Evolutionary conservation across 2,888 invertebrate genomes (phyloP).

Genomic region (Latrodectus elegans): DNA sequence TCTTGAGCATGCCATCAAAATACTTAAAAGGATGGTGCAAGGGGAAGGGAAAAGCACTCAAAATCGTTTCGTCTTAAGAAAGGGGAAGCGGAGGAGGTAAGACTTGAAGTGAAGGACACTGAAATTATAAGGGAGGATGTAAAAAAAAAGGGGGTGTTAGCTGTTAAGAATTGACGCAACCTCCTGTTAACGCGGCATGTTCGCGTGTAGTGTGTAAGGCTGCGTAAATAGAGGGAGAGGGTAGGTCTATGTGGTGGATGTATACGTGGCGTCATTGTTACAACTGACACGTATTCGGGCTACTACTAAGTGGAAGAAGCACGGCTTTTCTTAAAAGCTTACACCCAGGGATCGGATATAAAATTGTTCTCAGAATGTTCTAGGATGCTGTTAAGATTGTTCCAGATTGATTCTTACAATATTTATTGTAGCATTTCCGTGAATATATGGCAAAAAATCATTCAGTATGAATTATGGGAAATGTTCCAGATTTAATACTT

Average conservation of each 20-base stretch:
- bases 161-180: conserved; percentile 62
- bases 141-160: conserved; percentile 26
- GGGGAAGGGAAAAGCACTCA: conserved; percentile 33
- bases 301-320: conserved; percentile 63
- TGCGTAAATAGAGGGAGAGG: conserved; percentile 2
- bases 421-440: too few relatives aligned
- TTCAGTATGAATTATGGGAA: too few relatives aligned
- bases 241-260: conserved; percentile 12
- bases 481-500: too few relatives aligned
- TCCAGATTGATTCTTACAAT: too few relatives aligned
- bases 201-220: background rate
- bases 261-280: conserved; percentile 67
- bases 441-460: too few relatives aligned
- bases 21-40: conserved; percentile 55
- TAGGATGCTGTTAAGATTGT: conserved; percentile 11
- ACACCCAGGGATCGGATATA: conserved; percentile 56
- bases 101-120: conserved; percentile 23
- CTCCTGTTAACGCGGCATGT: conserved; percentile 53
- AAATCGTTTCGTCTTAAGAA: conserved; percentile 53
- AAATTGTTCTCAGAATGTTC: conserved; percentile 26
- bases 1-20: conserved; percentile 59
- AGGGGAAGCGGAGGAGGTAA: conserved; percentile 4
- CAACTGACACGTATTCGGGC: conserved; percentile 61
- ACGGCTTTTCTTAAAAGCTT: conserved; percentile 66
- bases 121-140: conserved; percentile 57